Percentiles rank a stretch among this genome's conserved stretches.
These are phyloP conservation scores for Drosophila multiciliata DNA, from an alignment of 2,888 invertebrate genomes.

Conservation along the genomic window DNA sequence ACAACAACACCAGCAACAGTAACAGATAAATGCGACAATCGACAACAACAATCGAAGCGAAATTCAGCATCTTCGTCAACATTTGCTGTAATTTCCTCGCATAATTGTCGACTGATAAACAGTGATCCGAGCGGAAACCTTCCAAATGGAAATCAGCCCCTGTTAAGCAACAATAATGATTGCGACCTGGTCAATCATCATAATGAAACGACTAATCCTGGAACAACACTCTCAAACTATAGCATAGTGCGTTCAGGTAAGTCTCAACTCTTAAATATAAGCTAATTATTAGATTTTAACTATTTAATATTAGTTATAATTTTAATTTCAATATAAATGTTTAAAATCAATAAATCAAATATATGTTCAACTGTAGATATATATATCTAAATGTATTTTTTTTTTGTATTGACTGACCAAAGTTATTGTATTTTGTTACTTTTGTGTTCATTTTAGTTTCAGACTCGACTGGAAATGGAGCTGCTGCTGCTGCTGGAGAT, in stretches of 20 bases:
- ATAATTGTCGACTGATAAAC: conserved; percentile 16
- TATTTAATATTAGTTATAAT: neutral
- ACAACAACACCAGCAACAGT: conserved; percentile 3
- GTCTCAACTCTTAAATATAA: neutral
- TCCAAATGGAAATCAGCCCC: conserved; percentile 18
- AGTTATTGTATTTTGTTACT: neutral
- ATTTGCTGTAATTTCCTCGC: conserved; percentile 13
- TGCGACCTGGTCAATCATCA: conserved; percentile 16
- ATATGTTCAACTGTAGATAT: neutral
- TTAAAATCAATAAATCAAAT: too few relatives aligned
- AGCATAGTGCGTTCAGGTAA: neutral
- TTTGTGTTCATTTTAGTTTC: neutral
- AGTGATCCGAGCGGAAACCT: conserved; percentile 11
- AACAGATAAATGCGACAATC: neutral
- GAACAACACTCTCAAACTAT: neutral
- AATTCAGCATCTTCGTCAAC: conserved; percentile 8
- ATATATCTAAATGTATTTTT: neutral
- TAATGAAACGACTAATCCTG: neutral
- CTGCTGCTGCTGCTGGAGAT: conserved; percentile 15
- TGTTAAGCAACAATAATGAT: conserved; percentile 30
- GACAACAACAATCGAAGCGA: conserved; percentile 20
- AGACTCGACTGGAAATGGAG: conserved; percentile 17
- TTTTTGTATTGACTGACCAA: neutral
- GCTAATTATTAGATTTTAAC: neutral
- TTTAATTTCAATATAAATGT: too few relatives aligned